A percentile compares a stretch with the other conserved stretches of the same genome.
Evolutionary conservation across 2,888 invertebrate genomes (phyloP).

Genomic region (Mythimna ferrago): DNA sequence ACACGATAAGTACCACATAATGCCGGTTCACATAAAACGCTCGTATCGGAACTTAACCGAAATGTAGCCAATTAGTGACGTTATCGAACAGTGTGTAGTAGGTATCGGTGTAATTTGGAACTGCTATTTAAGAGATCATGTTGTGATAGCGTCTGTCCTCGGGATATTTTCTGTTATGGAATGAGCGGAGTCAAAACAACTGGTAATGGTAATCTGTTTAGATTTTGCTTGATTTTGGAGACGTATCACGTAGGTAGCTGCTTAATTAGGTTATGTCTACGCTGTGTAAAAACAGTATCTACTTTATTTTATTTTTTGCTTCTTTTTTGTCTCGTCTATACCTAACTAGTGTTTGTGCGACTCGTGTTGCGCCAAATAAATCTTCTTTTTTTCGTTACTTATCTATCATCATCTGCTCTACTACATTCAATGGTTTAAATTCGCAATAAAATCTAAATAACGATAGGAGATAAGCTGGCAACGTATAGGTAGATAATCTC

Average conservation of each 20-base stretch:
- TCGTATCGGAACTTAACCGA: slow-evolving; percentile 55
- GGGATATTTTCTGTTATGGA: slow-evolving; percentile 46
- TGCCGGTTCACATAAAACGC: slow-evolving; percentile 30
- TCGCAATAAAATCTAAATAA: not conserved
- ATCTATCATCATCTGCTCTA: too few species aligned
- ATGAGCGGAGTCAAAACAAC: slow-evolving; percentile 21
- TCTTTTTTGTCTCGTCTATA: too few species aligned
- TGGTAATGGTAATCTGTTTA: not conserved
- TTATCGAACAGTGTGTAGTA: slow-evolving; percentile 37
- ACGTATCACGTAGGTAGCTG: not conserved
- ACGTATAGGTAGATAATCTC: not conserved
- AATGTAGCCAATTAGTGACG: slow-evolving; percentile 53
- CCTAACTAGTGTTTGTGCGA: too few species aligned
- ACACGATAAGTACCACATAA: slow-evolving; percentile 27
- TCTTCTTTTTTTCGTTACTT: too few species aligned
- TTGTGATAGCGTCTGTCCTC: slow-evolving; percentile 29
- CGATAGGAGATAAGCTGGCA: not conserved
- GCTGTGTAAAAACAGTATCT: not conserved
- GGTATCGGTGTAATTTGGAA: slow-evolving; percentile 22
- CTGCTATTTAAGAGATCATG: slow-evolving; percentile 32
- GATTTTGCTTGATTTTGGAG: slow-evolving; percentile 2
- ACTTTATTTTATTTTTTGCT: too few species aligned
- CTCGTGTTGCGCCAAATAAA: too few species aligned
- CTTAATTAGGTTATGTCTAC: not conserved
- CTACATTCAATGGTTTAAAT: not conserved